These are phyloP conservation scores for Mesoligia furuncula DNA, from an alignment of 2,888 invertebrate genomes.

Conservation along the genomic window DNA sequence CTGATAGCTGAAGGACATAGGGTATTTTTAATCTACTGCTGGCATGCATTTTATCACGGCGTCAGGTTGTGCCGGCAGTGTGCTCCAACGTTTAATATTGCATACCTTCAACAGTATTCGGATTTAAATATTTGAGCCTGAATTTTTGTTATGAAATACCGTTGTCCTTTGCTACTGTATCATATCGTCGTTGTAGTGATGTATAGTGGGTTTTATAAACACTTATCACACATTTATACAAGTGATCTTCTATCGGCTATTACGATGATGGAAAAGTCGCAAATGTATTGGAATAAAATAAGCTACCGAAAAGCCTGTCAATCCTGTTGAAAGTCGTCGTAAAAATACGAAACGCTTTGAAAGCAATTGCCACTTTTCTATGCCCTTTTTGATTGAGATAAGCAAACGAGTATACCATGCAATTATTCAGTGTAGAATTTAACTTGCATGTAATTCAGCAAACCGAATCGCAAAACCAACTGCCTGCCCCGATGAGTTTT, in stretches of 20 bases:
- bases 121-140: not conserved
- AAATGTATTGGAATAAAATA: not conserved
- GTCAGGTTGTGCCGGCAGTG: not conserved
- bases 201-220: not conserved
- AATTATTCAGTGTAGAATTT: too few relatives aligned
- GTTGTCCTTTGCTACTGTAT: not conserved
- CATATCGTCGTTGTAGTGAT: too few relatives aligned
- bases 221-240: not conserved
- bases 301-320: not conserved
- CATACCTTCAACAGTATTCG: not conserved
- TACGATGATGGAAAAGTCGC: not conserved
- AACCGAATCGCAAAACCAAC: too few relatives aligned
- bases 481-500: too few relatives aligned
- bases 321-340: not conserved
- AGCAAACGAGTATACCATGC: too few relatives aligned
- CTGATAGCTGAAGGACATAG: not conserved
- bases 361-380: too few relatives aligned
- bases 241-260: not conserved
- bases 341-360: too few relatives aligned
- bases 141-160: too few relatives aligned
- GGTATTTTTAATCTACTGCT: not conserved
- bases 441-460: too few relatives aligned
- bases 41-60: not conserved
- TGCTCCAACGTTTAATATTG: not conserved
- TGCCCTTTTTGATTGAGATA: too few relatives aligned